These are phyloP conservation scores for Andrena fulva DNA, from an alignment of 2,888 invertebrate genomes.

Conservation along the genomic window DNA sequence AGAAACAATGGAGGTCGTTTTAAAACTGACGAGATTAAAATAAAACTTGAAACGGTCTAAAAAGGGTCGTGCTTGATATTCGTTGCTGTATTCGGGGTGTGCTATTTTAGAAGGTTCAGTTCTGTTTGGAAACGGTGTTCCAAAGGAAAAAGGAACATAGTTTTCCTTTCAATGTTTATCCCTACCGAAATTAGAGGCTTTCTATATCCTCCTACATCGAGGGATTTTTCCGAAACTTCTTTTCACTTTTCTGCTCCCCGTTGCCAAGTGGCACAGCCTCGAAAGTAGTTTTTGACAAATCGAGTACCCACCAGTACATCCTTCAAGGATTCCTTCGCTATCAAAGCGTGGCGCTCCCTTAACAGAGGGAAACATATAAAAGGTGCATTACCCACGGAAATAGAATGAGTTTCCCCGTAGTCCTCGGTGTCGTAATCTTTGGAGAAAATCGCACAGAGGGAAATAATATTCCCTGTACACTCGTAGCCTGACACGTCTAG, in stretches of 20 bases:
- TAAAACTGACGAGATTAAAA: neutral
- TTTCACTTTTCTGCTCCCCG: neutral
- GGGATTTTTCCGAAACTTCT: neutral
- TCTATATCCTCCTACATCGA: no score
- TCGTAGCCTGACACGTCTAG: neutral
- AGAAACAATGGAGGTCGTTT: neutral
- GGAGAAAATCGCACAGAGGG: neutral
- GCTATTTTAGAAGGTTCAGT: neutral
- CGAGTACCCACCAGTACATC: neutral
- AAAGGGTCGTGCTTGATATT: neutral
- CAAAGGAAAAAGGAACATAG: neutral
- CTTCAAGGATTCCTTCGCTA: neutral
- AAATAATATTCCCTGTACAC: neutral
- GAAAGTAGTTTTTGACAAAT: neutral
- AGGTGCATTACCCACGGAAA: neutral
- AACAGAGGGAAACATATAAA: neutral
- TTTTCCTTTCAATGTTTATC: neutral
- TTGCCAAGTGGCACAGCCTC: neutral
- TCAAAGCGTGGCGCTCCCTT: neutral
- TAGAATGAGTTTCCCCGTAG: neutral
- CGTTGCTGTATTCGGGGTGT: neutral
- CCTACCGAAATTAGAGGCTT: neutral
- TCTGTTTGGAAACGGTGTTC: neutral
- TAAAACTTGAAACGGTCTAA: neutral
- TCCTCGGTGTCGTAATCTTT: neutral